A percentile compares a stretch with the other conserved stretches of the same genome.
Conservation (phyloP, 2,888 invertebrate genomes). For the Hypsopygia costalis region DNA sequence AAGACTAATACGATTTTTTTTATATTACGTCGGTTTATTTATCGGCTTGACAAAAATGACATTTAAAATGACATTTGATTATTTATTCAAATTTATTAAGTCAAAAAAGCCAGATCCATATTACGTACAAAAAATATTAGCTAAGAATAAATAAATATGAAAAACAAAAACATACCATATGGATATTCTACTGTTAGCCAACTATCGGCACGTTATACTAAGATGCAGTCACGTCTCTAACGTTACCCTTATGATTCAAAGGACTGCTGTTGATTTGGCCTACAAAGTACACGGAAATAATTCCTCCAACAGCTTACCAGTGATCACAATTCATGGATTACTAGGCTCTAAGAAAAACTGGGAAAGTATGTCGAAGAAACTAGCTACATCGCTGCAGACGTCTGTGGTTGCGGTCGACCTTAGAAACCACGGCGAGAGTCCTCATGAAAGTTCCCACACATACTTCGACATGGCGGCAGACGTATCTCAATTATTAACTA, state of each 20-base stretch:
- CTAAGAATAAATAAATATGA: no score
- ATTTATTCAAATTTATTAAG: no score
- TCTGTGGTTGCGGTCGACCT: conserved; percentile 90
- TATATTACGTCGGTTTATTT: no score
- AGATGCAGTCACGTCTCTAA: no score
- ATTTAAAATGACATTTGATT: no score
- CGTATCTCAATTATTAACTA: conserved; percentile 80
- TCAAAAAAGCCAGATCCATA: no score
- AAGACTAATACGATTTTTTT: no score
- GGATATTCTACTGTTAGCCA: no score
- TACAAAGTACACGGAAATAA: conserved; percentile 32
- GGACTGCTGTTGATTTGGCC: conserved; percentile 31
- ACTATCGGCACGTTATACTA: no score
- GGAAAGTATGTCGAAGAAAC: conserved; percentile 86
- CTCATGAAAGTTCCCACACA: conserved; percentile 84
- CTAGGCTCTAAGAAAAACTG: conserved; percentile 95
- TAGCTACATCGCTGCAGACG: conserved; percentile 80
- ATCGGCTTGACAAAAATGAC: no score
- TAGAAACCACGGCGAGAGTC: conserved; percentile 96
- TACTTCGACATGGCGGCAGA: conserved; percentile 88
- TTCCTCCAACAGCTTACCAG: conserved; percentile 57
- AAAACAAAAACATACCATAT: no score
- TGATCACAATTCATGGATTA: conserved; percentile 91
- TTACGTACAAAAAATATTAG: no score
- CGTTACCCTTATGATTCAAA: conserved; percentile 1